Evolutionary conservation across 2,113 vertebrate genomes (phyloP).

Genomic region (Rhinolophus ferrumequinum): DNA sequence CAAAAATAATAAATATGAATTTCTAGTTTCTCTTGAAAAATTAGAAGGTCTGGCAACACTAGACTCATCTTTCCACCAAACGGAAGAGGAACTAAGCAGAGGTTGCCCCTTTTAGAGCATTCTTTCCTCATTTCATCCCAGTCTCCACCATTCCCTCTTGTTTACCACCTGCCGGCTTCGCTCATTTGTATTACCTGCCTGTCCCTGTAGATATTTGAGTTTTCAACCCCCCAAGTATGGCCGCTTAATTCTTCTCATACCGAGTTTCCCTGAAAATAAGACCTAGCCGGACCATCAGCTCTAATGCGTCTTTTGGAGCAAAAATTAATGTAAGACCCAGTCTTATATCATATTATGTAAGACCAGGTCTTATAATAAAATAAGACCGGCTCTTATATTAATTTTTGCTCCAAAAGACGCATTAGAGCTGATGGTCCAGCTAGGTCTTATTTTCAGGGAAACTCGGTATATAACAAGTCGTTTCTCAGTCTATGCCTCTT

Average conservation of each 20-base stretch:
- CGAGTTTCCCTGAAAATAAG: no score
- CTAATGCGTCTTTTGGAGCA: no score
- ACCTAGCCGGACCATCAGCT: no score
- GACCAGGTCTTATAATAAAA: no score
- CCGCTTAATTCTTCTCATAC: neutral
- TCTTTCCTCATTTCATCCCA: neutral
- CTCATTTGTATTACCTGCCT: neutral
- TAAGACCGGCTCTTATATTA: no score
- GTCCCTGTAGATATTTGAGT: neutral
- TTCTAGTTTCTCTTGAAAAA: conserved; percentile 10
- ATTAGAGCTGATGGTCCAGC: no score
- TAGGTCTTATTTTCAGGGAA: no score
- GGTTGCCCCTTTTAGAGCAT: neutral
- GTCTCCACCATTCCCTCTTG: neutral
- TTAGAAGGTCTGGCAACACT: neutral
- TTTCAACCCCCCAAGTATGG: neutral
- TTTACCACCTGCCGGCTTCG: neutral
- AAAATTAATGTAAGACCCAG: no score
- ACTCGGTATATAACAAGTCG: neutral
- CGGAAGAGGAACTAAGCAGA: neutral
- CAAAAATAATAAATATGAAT: neutral
- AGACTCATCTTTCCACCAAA: neutral
- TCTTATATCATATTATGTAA: no score
- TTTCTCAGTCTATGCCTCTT: neutral
- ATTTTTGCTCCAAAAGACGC: no score